These are phyloP conservation scores for Emys orbicularis DNA, from an alignment of 2,797 vertebrate genomes.

Conservation along the genomic window DNA sequence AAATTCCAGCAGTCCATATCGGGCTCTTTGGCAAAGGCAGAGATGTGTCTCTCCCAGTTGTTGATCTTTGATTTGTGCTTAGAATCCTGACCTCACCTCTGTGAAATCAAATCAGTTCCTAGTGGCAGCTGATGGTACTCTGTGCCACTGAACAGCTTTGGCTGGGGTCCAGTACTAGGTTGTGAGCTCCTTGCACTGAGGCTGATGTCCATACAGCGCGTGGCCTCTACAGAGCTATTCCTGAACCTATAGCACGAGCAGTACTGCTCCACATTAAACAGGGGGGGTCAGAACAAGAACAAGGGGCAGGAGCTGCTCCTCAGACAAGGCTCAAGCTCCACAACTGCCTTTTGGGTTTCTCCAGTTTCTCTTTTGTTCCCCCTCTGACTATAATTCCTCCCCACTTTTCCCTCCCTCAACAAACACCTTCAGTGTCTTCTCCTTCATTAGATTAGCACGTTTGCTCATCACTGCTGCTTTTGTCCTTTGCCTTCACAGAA, in stretches of 20 bases:
- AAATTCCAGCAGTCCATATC: background rate
- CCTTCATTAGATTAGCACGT: fast-evolving
- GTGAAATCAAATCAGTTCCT: background rate
- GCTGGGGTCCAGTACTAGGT: background rate
- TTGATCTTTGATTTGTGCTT: background rate
- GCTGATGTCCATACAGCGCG: background rate
- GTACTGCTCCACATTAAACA: background rate
- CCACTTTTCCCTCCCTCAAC: background rate
- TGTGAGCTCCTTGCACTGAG: background rate
- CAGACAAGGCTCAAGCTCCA: background rate
- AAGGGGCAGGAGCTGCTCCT: background rate
- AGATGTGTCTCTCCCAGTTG: background rate
- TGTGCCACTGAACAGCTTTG: too few relatives aligned
- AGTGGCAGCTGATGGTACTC: background rate
- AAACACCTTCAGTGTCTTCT: background rate
- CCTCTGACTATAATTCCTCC: background rate
- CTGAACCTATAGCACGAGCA: background rate
- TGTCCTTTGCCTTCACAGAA: background rate
- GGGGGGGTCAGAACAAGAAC: background rate
- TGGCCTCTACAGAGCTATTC: background rate
- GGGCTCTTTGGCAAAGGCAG: background rate
- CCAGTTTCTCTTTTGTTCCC: background rate
- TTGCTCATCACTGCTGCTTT: background rate
- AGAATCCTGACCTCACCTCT: background rate
- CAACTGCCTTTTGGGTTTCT: background rate